Evolutionary conservation across 2,797 vertebrate genomes (phyloP).

Genomic region (Phalloptychus januarius): DNA sequence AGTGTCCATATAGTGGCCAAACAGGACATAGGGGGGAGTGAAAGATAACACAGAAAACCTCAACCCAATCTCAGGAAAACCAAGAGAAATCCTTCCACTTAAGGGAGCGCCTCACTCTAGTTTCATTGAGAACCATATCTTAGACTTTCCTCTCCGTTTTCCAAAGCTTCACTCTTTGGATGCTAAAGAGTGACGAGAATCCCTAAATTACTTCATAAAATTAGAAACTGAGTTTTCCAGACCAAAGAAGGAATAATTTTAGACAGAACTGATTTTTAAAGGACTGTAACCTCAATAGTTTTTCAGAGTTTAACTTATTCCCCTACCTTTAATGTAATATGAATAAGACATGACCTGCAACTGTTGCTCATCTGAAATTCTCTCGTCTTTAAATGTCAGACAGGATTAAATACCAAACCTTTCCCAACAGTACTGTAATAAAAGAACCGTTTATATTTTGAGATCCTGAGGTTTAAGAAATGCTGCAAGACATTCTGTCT

Average conservation of each 20-base stretch:
- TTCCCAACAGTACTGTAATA: not conserved
- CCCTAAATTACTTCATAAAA: not conserved
- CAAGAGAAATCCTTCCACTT: not conserved
- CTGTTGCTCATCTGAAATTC: not conserved
- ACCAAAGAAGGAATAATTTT: not conserved
- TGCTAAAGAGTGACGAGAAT: not conserved
- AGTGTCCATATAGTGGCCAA: not conserved
- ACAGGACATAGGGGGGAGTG: not conserved
- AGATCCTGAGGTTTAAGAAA: slow-evolving; percentile 2
- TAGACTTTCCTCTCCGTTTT: not conserved
- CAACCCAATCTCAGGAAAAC: not conserved
- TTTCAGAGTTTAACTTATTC: not conserved
- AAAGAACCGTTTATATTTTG: not conserved
- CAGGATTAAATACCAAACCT: not conserved
- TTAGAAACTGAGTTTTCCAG: not conserved
- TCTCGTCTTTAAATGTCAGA: slow-evolving; percentile 2
- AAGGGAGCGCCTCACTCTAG: not conserved
- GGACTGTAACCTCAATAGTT: too few relatives aligned
- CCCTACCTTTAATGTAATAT: not conserved
- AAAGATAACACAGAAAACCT: not conserved
- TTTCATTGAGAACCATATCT: not conserved
- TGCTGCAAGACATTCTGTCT: not conserved
- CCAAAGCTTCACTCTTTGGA: not conserved
- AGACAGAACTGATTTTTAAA: not conserved
- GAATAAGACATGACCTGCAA: not conserved